A percentile compares a stretch with the other conserved stretches of the same genome.
Conservation (phyloP, 2,797 vertebrate species). For the Chaetodon trifasciatus region DNA sequence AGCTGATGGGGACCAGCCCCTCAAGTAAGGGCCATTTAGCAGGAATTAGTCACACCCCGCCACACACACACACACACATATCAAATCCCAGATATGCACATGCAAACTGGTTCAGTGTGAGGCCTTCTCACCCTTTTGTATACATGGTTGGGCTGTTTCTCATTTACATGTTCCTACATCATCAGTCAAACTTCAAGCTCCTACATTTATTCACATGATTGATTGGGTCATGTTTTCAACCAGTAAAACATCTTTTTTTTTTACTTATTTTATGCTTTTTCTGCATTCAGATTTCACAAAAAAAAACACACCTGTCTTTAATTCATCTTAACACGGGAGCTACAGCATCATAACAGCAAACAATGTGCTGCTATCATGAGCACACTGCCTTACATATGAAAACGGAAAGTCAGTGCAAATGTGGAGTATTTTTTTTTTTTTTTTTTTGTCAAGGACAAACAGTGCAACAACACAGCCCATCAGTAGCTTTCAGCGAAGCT, state of each 20-base stretch:
- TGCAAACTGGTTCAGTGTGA: slow-evolving; percentile 61
- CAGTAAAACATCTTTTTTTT: slow-evolving; percentile 18
- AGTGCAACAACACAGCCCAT: slow-evolving; percentile 64
- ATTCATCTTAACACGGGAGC: not conserved
- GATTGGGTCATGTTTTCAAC: not conserved
- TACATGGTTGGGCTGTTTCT: slow-evolving; percentile 37
- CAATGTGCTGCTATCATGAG: slow-evolving; percentile 1
- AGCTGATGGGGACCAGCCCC: slow-evolving; percentile 73
- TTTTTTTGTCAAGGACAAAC: slow-evolving; percentile 83
- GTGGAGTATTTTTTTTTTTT: slow-evolving; percentile 46
- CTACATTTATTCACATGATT: not conserved
- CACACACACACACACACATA: slow-evolving; percentile 65
- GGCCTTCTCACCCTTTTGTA: slow-evolving; percentile 58
- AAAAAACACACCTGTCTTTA: not conserved
- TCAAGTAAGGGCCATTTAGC: slow-evolving; percentile 78
- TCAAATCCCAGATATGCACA: slow-evolving; percentile 59
- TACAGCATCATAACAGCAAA: not conserved
- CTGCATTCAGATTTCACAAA: not conserved
- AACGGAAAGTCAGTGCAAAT: slow-evolving; percentile 35
- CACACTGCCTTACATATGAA: slow-evolving; percentile 1
- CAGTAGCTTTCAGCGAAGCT: slow-evolving; percentile 76
- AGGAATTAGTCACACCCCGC: slow-evolving; percentile 80
- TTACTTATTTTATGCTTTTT: not conserved
- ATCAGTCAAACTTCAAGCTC: not conserved
- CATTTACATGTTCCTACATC: slow-evolving; percentile 40